Evolutionary conservation across 2,888 invertebrate species (phyloP), one percentile per base, ranked within the genome.

Genomic region (Nasonia oneida): DNA sequence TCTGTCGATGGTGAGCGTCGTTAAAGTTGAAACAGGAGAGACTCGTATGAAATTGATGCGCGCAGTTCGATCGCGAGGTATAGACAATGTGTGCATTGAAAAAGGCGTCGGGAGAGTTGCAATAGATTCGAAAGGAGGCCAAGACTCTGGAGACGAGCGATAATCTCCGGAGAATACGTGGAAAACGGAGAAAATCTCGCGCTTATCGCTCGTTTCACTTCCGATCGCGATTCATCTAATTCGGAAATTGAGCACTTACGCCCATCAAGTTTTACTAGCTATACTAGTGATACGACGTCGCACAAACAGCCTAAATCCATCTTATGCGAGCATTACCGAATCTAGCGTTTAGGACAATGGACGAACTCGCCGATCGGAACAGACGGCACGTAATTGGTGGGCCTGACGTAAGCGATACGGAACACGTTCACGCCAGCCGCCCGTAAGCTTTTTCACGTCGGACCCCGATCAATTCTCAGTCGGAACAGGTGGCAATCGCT

Each of bases 111-210:
- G 50, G 47, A 71, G n/a, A 57, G 57, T 4, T 12, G 67, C 37
- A 23, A 50, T 53, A 47, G 50, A 15, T 77, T 39, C 12, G 23
- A 67, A 83, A 76, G n/a, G 70, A 71, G 83, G 77, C 57, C 83
- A 70, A 77, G 83, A 83, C 83, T 57, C 57, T 53, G 77, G 83
- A 77, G 83, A 83, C 81, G 33, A 81, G 2, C 15, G 61, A 33
- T 64, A 78, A 61, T 78, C 64, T 78, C 80, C 42, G 23, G 14
- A 2, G 71, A 50, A 78, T 70, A 33, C 53, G 70, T 39, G 67
- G 61, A 81, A 81, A 29, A 61, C 47, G n/a, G 57, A 50, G 18
- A 81, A 57, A 78, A 70, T 50, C 50, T 33, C n/a, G 14, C 80
- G 37, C 23, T 80, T 71, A 78, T 78, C 78, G 50, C 10, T 37